A percentile compares a stretch with the other conserved stretches of the same genome.
Evolutionary conservation across 2,113 vertebrate species (phyloP).

Genomic region (Protobothrops flavoviridis): DNA sequence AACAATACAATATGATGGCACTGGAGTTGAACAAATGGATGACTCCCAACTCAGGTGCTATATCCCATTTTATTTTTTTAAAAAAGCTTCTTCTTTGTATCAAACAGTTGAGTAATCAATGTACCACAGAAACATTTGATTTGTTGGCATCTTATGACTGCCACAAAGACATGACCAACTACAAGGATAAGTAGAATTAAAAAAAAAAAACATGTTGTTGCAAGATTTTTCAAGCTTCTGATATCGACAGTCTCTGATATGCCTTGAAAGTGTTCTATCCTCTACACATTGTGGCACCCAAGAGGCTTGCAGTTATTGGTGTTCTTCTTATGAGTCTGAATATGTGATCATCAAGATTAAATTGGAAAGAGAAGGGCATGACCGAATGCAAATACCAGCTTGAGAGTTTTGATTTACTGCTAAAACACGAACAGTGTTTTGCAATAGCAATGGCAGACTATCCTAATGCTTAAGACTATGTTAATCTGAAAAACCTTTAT

Average conservation of each 20-base stretch:
- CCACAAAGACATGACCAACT: constrained; percentile 11
- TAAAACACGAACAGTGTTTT: background rate
- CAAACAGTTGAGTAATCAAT: background rate
- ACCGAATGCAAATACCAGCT: background rate
- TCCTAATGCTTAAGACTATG: background rate
- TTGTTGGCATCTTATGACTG: background rate
- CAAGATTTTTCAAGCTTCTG: constrained; percentile 29
- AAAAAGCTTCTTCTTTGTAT: background rate
- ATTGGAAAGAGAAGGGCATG: background rate
- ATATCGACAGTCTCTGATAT: constrained; percentile 14
- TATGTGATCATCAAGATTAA: background rate
- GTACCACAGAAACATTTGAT: background rate
- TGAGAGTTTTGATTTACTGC: background rate
- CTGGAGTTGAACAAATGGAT: background rate
- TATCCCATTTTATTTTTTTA: background rate
- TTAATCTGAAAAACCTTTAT: background rate
- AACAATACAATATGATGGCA: background rate
- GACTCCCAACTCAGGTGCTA: background rate
- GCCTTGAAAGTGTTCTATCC: constrained; percentile 9
- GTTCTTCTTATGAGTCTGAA: background rate
- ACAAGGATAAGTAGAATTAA: constrained; percentile 24
- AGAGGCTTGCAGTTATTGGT: background rate
- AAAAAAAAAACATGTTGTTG: constrained; percentile 4
- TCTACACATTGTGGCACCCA: constrained; percentile 16
- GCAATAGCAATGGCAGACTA: background rate